Base-by-base conservation (phyloP, 2,888 invertebrate genomes). In the Byasa hedistus region DNA sequence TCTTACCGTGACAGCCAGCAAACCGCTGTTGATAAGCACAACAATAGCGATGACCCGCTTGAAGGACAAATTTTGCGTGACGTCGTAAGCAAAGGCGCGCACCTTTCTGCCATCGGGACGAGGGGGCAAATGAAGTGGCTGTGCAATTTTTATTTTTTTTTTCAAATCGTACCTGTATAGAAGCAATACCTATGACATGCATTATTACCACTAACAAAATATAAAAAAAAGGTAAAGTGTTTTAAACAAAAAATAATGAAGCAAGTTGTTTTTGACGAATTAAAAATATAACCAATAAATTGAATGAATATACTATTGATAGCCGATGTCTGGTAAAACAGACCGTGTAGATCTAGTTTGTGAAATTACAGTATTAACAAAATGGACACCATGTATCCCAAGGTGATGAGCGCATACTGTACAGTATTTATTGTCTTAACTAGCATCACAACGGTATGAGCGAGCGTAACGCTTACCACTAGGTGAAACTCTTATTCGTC, bases 111-210 rank as follows among this genome's bases (percentile, higher is more conserved):
- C 97, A 85, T 98, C 98, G 12, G 99, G 99, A 72, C 99, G 94
- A 0, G 99, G 99, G 0, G 99, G 99, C 69, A 99, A 92, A 87
- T 99, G 99, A 0, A 99, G 91, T 0, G 99, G 99, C 87, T 99
- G 99, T 7, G 99, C 99, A 78, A 99, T 98, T 92, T 99, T 99
- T 86, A 99, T 92, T 81, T 99, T 94, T 82, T 99, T 99, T 83
- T 99, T 99, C 69, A 99, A 93, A 83, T 99, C 99, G 86, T 99
- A 98, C 95, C 95, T 95, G 69, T 8, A 19, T 24, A 27, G 7
- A 58, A 55, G 12, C n/a, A 54, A 54, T 10, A 32, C 32, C 32
- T 32, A 32, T 54, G 3, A 54, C 5, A 2, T 19, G 4, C 15
- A n/a, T 48, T 48, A 48, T 48, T 48, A 17, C 5, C 48, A n/a